Evolutionary conservation across 2,888 invertebrate species (phyloP).

Genomic region (Yponomeuta malinellus): DNA sequence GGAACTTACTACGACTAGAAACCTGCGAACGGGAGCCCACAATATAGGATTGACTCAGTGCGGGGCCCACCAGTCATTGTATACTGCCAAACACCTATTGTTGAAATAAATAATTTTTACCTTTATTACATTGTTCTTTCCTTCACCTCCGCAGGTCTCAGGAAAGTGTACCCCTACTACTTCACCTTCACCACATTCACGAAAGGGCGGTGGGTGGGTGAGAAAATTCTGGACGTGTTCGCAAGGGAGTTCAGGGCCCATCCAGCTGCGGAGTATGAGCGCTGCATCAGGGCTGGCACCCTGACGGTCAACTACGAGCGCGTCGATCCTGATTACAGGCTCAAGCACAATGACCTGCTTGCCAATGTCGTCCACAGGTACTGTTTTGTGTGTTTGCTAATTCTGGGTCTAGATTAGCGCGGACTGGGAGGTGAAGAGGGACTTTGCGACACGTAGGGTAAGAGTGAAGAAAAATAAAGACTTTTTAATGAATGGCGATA

Average conservation of each 20-base stretch:
- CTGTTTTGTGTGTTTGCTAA: background rate
- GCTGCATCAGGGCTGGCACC: slow-evolving; percentile 93
- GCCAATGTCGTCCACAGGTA: slow-evolving; percentile 97
- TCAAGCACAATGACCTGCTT: slow-evolving; percentile 94
- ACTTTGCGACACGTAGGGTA: too few relatives aligned
- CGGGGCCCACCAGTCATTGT: too few relatives aligned
- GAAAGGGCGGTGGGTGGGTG: slow-evolving; percentile 97
- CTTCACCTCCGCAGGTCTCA: slow-evolving; percentile 78
- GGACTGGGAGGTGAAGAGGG: too few relatives aligned
- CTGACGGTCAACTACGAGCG: slow-evolving; percentile 95
- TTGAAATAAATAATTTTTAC: too few relatives aligned
- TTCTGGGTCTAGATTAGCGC: background rate
- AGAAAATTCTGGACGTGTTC: slow-evolving; percentile 94
- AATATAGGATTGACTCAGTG: too few relatives aligned
- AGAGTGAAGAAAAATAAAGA: too few relatives aligned
- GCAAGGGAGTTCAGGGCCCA: slow-evolving; percentile 95
- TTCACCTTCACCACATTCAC: slow-evolving; percentile 97
- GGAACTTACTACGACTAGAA: too few relatives aligned
- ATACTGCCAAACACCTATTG: too few relatives aligned
- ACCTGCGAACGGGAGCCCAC: too few relatives aligned
- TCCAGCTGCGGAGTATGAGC: slow-evolving; percentile 93
- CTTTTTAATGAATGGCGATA: too few relatives aligned
- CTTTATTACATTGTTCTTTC: too few relatives aligned
- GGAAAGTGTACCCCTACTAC: slow-evolving; percentile 98
- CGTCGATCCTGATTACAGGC: slow-evolving; percentile 92